Conservation (phyloP, 2,888 invertebrate species). For the Onchidella celtica region DNA sequence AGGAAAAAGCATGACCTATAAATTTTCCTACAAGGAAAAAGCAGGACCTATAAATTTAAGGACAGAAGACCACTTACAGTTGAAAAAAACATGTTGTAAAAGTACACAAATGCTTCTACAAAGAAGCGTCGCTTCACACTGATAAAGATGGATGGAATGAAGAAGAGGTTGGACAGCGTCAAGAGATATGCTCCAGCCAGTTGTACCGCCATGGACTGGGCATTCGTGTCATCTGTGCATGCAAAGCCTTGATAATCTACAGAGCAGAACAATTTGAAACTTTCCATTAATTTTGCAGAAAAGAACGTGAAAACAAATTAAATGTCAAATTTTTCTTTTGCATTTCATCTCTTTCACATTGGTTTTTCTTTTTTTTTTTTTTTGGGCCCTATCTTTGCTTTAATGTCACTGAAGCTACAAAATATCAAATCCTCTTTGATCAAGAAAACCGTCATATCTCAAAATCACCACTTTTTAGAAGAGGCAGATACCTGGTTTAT, state of each 20-base stretch:
- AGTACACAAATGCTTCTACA: slow-evolving; percentile 90
- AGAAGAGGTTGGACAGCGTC: slow-evolving; percentile 91
- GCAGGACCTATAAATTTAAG: no score
- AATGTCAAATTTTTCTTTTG: neutral
- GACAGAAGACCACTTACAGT: no score
- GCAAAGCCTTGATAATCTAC: slow-evolving; percentile 88
- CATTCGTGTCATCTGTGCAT: slow-evolving; percentile 89
- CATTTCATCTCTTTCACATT: no score
- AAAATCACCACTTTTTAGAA: no score
- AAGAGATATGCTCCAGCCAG: slow-evolving; percentile 87
- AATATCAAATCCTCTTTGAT: no score
- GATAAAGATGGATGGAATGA: slow-evolving; percentile 88
- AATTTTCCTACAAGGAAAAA: no score
- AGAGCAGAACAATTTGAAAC: neutral
- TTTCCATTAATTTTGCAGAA: neutral
- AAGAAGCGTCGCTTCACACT: slow-evolving; percentile 88
- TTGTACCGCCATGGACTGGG: slow-evolving; percentile 86
- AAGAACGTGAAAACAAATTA: neutral
- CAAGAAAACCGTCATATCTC: no score
- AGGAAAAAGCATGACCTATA: no score
- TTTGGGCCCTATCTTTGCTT: no score
- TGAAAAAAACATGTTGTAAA: slow-evolving; percentile 92
- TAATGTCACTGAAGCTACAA: no score
- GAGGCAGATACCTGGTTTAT: no score
- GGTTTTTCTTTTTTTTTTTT: neutral